Base-by-base conservation (phyloP, 2,888 invertebrate genomes). In the Zeuzera pyrina region DNA sequence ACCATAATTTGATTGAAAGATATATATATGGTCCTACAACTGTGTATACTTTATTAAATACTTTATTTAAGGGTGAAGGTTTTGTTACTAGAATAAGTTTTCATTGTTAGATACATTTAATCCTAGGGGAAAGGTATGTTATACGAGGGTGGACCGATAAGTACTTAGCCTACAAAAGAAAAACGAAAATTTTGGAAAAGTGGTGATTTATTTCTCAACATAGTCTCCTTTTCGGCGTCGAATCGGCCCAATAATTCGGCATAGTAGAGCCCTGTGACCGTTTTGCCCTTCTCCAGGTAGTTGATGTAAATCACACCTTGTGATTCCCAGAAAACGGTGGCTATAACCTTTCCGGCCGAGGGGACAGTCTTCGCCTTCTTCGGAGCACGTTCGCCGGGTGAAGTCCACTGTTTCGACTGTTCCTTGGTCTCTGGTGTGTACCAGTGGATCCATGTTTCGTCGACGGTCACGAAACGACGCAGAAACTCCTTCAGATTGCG, bases 371-470 rank as follows among this genome's bases (percentile, higher is more conserved):
- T 31, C 21, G 35, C 19, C 29, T 31, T 31, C 31, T 35, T 35
- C 15, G 23, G 34, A n/a, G 28, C 24, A 23, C 19, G 21, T 31
- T 35, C 31, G 10, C 31, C 35, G 10, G 11, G 21, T 15, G 23
- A 26, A 30, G n/a, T 28, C 30, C 34, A 30, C 28, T 34, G 30
- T 21, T 34, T 35, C 14, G 39, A 39, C 32, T 44, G 40, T 24
- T 36, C 29, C 33, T 61, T 62, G 19, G 50, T 52, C 36, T 61
- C 55, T 34, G 56, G 51, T 15, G 47, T 57, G 36, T 44, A 53
- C 32, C 50, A 40, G 34, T 58, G 50, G 25, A 63, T 46, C 56
- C 55, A 61, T 28, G 57, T 63, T 55, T 67, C 55, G 45, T 65
- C 62, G 7, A 58, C 47, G 34, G 57, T 62, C 19, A 67, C 41